A percentile compares a stretch with the other conserved stretches of the same genome.
Conservation (phyloP, 1,140 invertebrate genomes). For the Portunus trituberculatus region DNA sequence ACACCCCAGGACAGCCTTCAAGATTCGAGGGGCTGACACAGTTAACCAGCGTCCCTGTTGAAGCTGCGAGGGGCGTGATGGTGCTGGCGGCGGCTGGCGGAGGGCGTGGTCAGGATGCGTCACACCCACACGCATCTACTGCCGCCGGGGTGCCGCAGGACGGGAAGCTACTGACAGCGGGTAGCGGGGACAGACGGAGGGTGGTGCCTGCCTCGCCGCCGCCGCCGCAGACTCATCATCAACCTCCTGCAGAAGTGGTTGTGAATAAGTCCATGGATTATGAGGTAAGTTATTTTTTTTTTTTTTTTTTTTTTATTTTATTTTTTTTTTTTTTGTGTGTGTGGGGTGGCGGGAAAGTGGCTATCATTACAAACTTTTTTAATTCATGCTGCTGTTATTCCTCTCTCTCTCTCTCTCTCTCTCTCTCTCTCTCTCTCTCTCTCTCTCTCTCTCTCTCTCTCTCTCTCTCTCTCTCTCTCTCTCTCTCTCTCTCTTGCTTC, state of each 20-base stretch:
- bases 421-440: no score
- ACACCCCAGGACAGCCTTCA: not conserved
- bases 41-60: not conserved
- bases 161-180: not conserved
- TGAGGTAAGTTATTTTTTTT: not conserved
- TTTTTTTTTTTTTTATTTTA: no score
- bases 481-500: no score
- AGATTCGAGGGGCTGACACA: not conserved
- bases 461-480: no score
- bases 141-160: not conserved
- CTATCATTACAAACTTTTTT: no score
- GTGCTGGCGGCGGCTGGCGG: slow-evolving; percentile 20
- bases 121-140: not conserved
- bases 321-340: no score
- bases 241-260: not conserved
- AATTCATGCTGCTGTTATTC: no score
- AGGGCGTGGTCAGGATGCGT: not conserved
- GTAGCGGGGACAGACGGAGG: not conserved
- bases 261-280: not conserved
- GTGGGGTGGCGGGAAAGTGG: no score
- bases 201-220: not conserved
- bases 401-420: no score
- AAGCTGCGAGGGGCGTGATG: slow-evolving; percentile 48
- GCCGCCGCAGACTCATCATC: not conserved
- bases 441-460: no score